These are phyloP conservation scores for Andrena fulva DNA, from an alignment of 2,888 invertebrate species.

Conservation along the genomic window DNA sequence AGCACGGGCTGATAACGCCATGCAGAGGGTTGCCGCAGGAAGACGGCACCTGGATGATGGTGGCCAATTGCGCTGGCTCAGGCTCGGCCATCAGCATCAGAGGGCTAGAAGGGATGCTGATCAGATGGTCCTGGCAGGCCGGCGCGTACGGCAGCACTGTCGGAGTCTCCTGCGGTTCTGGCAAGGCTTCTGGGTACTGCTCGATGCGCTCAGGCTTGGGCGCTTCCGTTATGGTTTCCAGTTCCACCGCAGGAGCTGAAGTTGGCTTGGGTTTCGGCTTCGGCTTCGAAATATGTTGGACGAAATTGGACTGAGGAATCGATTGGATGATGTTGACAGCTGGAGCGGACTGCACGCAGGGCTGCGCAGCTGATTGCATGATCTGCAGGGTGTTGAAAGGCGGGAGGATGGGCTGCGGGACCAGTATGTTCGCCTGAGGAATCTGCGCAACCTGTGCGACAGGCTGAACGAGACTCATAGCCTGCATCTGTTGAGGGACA, in stretches of 20 bases:
- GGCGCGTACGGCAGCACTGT: constrained; percentile 8
- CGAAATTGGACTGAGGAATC: neutral
- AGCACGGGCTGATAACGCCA: constrained; percentile 4
- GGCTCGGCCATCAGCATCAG: neutral
- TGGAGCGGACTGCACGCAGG: neutral
- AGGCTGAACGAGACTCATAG: constrained; percentile 28
- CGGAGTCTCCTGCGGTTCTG: constrained; percentile 13
- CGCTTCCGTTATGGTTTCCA: neutral
- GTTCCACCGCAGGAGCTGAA: neutral
- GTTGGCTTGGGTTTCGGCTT: constrained; percentile 8
- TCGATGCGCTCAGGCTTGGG: constrained; percentile 9
- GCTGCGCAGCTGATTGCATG: constrained; percentile 22
- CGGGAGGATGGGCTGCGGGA: neutral
- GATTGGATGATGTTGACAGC: constrained; percentile 21
- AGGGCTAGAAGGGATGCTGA: neutral
- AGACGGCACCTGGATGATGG: constrained; percentile 21
- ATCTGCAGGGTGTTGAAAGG: constrained; percentile 33
- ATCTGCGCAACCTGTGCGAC: constrained; percentile 2
- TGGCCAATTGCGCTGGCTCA: neutral
- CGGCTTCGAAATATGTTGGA: neutral
- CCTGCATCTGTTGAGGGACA: constrained; percentile 24
- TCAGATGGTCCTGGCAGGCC: constrained; percentile 12
- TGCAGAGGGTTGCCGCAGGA: constrained; percentile 13
- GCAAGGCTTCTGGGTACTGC: neutral
- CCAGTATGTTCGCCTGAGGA: constrained; percentile 1